phyloP scores from a whole-genome alignment of 2,888 invertebrate species.

The Apoda limacodes region DNA sequence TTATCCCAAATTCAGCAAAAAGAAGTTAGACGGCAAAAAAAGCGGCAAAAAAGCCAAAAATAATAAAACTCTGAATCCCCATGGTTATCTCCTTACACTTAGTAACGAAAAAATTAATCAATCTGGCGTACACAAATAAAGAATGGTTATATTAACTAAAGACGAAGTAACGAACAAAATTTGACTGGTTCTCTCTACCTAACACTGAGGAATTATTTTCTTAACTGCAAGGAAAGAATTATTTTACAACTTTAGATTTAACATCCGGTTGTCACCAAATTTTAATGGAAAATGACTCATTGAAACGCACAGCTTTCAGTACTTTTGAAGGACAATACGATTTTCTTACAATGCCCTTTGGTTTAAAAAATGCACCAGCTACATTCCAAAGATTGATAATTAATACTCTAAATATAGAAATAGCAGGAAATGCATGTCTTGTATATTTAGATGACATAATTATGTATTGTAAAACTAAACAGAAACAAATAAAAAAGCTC shows the following conservation, averaged over 20 bases:
- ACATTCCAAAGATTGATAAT: conserved; percentile 28
- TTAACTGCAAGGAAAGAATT: conserved; percentile 17
- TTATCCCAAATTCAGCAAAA: conserved; percentile 24
- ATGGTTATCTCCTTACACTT: conserved; percentile 20
- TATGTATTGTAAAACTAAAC: conserved; percentile 21
- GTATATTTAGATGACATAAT: conserved; percentile 28
- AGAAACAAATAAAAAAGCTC: conserved; percentile 26
- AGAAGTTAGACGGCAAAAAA: conserved; percentile 23
- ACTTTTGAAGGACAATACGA: conserved; percentile 24
- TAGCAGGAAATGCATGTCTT: conserved; percentile 21
- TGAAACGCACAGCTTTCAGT: conserved; percentile 27
- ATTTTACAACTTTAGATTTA: conserved; percentile 21
- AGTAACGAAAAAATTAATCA: conserved; percentile 22
- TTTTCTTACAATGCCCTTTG: conserved; percentile 26
- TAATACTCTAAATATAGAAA: conserved; percentile 18
- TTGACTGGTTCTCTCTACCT: conserved; percentile 17
- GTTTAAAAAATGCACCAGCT: conserved; percentile 24
- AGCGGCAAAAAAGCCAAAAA: conserved; percentile 21
- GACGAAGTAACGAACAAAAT: conserved; percentile 14
- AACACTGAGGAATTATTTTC: conserved; percentile 18
- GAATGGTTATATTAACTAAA: conserved; percentile 18
- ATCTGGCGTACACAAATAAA: conserved; percentile 21
- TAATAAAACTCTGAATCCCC: conserved; percentile 20
- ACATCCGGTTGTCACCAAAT: conserved; percentile 20
- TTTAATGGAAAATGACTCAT: conserved; percentile 15